phyloP scores from a whole-genome alignment of 1,140 invertebrate genomes.

The Leucophenga varia region DNA sequence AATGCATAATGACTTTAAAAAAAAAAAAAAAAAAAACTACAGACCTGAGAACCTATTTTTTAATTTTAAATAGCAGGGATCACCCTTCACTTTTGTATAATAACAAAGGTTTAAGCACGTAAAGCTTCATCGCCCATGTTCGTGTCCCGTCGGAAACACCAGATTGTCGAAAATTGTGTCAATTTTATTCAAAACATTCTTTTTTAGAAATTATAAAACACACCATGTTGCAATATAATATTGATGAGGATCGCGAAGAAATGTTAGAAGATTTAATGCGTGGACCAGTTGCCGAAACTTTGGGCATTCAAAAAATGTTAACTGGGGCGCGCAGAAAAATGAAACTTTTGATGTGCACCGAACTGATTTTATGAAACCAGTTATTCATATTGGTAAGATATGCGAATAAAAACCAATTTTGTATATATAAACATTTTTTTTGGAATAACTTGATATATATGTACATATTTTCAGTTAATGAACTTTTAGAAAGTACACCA shows the following conservation, averaged over 20 bases:
- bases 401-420: no score
- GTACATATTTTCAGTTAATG: slow-evolving; percentile 72
- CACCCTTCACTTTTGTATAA: no score
- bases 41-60: no score
- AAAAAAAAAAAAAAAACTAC: no score
- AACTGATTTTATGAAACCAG: slow-evolving; percentile 84
- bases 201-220: slow-evolving; percentile 34
- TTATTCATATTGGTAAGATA: slow-evolving; percentile 64
- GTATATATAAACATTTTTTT: not conserved
- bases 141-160: slow-evolving; percentile 51
- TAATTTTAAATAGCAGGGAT: no score
- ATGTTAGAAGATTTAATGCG: slow-evolving; percentile 69
- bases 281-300: slow-evolving; percentile 64
- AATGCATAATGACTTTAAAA: no score
- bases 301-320: slow-evolving; percentile 65
- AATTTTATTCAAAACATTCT: not conserved
- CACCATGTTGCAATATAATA: slow-evolving; percentile 36
- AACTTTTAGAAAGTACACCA: slow-evolving; percentile 67
- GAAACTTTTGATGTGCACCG: slow-evolving; percentile 66
- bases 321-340: slow-evolving; percentile 64
- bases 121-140: no score
- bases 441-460: not conserved
- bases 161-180: not conserved
- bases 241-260: slow-evolving; percentile 39
- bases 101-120: no score